Evolutionary conservation across 2,797 vertebrate species (phyloP), one percentile per base, ranked within the genome.

Genomic region (Peromyscus nudipes): DNA sequence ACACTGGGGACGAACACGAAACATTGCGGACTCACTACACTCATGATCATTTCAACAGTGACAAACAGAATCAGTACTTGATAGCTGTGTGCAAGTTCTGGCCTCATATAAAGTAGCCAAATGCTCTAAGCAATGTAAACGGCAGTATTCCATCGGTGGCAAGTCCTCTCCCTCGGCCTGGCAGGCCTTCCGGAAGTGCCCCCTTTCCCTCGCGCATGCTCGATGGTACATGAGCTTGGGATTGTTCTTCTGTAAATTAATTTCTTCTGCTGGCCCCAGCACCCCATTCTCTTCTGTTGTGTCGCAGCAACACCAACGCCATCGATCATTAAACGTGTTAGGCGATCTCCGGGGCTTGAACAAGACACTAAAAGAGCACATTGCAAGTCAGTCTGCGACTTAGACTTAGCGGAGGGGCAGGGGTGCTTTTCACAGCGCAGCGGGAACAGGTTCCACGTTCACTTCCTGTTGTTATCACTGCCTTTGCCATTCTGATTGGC

Each of bases 401-500:
- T 89, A 69, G 60, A 96, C 97, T 97, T 89, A 73, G 97, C 97
- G 93, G 97, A 98, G 95, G 97, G 94, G 97, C 91, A 86, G 90
- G 93, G 85, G 73, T 77, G 25, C 12, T 46, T 87, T 93, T 71
- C 95, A 73, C 11, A 25, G 93, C 69, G 96, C 93, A 69, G 96
- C 57, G 62, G 94, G 89, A 94, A 94, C 71, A 46, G 49, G 14
- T 40, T 94, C 93, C 89, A 86, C 92, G 86, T 93, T 99, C 99
- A 99, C 96, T 99, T 98, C 98, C 98, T 98, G 97, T 95, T 90
- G 93, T 91, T 97, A 43, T 98, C 99, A 91, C 97, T 97, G 43
- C 98, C 95, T 0, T 97, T 98, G 64, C 98, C 98, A 88, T 97
- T 98, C 97, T 92, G 98, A 89, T 94, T 98, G 46, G 96, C 95